Conservation (phyloP, 2,113 vertebrate genomes). For the Cephalophus harveyi region DNA sequence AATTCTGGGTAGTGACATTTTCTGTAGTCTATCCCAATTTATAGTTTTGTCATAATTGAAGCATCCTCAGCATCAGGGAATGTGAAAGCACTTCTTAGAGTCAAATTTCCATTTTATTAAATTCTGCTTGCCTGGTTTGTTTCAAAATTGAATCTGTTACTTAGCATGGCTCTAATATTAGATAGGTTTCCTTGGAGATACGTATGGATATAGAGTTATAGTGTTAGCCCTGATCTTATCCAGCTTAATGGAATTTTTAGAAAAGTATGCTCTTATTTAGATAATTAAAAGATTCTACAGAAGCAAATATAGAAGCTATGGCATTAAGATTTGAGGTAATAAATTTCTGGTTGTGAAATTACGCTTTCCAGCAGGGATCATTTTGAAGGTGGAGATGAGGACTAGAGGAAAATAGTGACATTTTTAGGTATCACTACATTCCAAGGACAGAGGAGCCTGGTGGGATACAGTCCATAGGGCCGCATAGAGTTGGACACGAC, state of each 20-base stretch:
- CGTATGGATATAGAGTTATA: background rate
- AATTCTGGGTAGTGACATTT: background rate
- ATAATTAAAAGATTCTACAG: background rate
- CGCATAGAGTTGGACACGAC: background rate
- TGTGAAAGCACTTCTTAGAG: constrained; percentile 3
- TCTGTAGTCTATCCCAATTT: background rate
- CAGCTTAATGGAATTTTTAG: background rate
- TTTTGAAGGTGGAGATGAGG: background rate
- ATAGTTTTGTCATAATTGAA: background rate
- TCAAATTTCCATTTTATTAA: constrained; percentile 46
- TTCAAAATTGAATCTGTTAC: constrained; percentile 50
- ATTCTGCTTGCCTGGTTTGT: constrained; percentile 36
- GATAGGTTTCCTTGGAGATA: constrained; percentile 50
- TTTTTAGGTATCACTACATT: background rate
- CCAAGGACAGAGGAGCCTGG: background rate
- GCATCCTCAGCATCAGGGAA: background rate
- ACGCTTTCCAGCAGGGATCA: background rate
- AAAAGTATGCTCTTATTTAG: constrained; percentile 1
- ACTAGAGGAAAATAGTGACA: background rate
- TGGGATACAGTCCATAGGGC: background rate
- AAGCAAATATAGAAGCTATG: background rate
- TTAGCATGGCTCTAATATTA: constrained; percentile 39
- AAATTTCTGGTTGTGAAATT: background rate
- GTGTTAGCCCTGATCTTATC: background rate
- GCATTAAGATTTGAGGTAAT: background rate